Conservation (phyloP, 1,140 invertebrate species). For the Rhyzopertha dominica region DNA sequence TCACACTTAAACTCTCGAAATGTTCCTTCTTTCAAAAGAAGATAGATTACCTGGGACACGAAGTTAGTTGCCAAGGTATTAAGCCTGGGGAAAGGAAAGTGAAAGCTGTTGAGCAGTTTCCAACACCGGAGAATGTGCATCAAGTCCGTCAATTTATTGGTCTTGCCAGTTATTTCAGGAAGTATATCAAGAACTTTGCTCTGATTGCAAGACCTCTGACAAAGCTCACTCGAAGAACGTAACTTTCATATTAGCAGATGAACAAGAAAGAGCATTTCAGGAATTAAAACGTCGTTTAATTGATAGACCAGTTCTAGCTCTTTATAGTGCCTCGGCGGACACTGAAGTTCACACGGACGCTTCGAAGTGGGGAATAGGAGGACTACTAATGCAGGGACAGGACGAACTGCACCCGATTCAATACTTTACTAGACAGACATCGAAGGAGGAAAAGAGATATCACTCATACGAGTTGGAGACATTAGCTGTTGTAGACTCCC, state of each 20-base stretch:
- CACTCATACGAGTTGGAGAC: too few species aligned
- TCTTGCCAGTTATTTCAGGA: slow-evolving; percentile 24
- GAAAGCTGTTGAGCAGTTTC: slow-evolving; percentile 24
- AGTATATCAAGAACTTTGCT: slow-evolving; percentile 19
- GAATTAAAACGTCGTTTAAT: not conserved
- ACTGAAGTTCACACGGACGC: slow-evolving; percentile 1
- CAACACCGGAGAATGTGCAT: slow-evolving; percentile 12
- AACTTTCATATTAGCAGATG: not conserved
- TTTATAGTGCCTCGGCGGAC: not conserved
- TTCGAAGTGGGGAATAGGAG: not conserved
- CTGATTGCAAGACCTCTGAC: slow-evolving; percentile 18
- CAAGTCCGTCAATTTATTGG: slow-evolving; percentile 24
- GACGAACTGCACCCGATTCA: too few species aligned
- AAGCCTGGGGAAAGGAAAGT: slow-evolving; percentile 22
- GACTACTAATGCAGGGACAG: not conserved
- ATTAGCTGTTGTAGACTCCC: too few species aligned
- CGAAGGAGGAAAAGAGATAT: too few species aligned
- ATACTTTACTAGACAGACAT: too few species aligned
- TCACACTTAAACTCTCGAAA: slow-evolving; percentile 33
- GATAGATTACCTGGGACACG: slow-evolving; percentile 28
- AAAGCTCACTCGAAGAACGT: not conserved
- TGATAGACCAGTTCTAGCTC: not conserved
- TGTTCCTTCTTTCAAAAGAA: slow-evolving; percentile 26
- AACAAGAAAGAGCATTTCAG: not conserved
- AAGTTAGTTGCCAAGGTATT: slow-evolving; percentile 17